phyloP scores from a whole-genome alignment of 2,113 vertebrate species.

The Hirundichthys speculiger region DNA sequence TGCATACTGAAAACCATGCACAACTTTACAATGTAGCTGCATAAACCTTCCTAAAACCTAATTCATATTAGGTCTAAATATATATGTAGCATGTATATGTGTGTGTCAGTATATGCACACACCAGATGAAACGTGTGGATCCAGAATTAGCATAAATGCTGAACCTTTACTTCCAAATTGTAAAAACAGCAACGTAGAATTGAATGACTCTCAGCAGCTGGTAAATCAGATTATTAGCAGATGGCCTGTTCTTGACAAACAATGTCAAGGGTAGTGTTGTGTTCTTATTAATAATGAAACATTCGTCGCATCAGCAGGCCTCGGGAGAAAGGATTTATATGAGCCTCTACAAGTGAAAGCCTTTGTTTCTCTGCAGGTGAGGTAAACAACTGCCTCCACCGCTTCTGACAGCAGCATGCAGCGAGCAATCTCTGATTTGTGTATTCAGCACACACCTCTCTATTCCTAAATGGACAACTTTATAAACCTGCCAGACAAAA shows the following conservation, averaged over 20 bases:
- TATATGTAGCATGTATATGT: no score
- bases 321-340: neutral
- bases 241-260: neutral
- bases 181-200: no score
- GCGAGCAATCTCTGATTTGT: neutral
- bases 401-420: neutral
- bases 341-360: neutral
- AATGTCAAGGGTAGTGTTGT: neutral
- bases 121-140: no score
- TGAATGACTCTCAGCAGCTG: no score
- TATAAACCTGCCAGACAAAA: conserved; percentile 23
- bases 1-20: no score
- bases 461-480: conserved; percentile 7
- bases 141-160: no score
- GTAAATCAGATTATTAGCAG: no score
- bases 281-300: neutral
- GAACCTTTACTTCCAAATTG: no score
- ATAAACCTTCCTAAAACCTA: no score
- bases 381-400: neutral
- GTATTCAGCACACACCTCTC: conserved; percentile 5
- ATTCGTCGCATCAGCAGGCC: neutral
- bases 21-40: no score
- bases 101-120: no score
- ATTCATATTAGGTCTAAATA: no score
- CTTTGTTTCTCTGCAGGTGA: neutral